Percentiles rank a stretch among this genome's conserved stretches.
These are phyloP conservation scores for Rhynchopsitta pachyrhyncha DNA, from an alignment of 2,113 vertebrate species.

Conservation along the genomic window DNA sequence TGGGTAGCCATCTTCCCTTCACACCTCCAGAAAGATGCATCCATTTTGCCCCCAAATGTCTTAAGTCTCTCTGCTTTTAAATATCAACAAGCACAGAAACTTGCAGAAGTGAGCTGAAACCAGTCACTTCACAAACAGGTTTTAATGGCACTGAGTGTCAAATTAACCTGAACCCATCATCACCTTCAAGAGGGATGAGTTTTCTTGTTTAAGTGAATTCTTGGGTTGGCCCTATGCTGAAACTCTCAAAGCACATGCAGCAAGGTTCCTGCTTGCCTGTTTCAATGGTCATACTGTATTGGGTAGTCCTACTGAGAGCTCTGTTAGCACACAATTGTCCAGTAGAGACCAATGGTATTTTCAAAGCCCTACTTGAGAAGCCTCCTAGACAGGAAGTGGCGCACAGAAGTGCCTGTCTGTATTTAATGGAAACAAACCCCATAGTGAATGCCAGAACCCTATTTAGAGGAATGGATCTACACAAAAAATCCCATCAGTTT, in stretches of 20 bases:
- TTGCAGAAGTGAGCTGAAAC: neutral
- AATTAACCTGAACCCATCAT: neutral
- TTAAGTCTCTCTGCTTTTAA: neutral
- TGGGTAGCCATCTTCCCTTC: neutral
- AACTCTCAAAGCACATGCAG: neutral
- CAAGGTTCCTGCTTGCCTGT: neutral
- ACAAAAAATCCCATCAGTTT: neutral
- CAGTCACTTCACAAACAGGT: neutral
- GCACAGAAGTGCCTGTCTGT: neutral
- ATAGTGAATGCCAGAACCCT: neutral
- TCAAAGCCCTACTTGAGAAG: neutral
- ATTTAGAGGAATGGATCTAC: neutral
- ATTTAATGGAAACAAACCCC: neutral
- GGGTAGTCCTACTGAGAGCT: neutral
- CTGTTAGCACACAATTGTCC: neutral
- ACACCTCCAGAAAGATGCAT: neutral
- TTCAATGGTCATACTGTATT: neutral
- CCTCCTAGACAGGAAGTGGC: neutral
- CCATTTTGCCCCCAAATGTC: fast-evolving
- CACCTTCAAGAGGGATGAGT: neutral
- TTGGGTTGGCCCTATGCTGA: neutral
- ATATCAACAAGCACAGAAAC: neutral
- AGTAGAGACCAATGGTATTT: neutral
- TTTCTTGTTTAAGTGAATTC: neutral
- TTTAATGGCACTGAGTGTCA: neutral